A percentile compares a stretch with the other conserved stretches of the same genome.
Conservation (phyloP, 2,888 invertebrate species). For the Pandemis cinnamomeana region DNA sequence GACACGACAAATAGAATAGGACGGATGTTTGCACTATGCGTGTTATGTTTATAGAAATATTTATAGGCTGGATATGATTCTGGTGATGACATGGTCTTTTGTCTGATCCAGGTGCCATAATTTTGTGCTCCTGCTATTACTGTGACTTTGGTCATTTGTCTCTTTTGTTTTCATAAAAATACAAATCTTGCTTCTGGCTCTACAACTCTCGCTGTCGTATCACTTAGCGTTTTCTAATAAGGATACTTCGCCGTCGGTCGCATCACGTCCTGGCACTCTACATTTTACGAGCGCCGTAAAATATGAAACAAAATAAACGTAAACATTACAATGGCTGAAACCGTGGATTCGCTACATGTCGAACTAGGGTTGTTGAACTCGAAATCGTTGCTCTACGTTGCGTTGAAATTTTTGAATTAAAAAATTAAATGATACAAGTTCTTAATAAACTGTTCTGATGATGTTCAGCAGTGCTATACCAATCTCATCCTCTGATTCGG, state of each 20-base stretch:
- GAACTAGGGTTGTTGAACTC: conserved; percentile 12
- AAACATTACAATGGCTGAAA: conserved; percentile 37
- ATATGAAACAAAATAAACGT: conserved; percentile 41
- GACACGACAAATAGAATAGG: no score
- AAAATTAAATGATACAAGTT: no score
- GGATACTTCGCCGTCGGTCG: neutral
- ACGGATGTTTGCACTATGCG: no score
- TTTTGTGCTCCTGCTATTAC: no score
- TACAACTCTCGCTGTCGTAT: neutral
- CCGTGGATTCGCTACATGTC: conserved; percentile 21
- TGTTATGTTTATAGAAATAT: no score
- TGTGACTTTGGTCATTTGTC: no score
- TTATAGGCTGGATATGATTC: no score
- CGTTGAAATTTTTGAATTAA: neutral
- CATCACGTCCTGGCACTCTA: conserved; percentile 37
- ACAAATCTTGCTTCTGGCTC: neutral
- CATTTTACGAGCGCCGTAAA: conserved; percentile 38
- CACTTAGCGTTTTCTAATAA: neutral
- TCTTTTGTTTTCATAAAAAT: neutral
- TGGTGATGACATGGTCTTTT: no score
- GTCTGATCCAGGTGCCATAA: no score
- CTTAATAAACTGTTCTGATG: no score
- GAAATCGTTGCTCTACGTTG: neutral
- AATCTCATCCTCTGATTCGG: no score
- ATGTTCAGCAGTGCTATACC: no score